Evolutionary conservation across 1,140 invertebrate species (phyloP).

Genomic region (Panagrolaimus sp.): DNA sequence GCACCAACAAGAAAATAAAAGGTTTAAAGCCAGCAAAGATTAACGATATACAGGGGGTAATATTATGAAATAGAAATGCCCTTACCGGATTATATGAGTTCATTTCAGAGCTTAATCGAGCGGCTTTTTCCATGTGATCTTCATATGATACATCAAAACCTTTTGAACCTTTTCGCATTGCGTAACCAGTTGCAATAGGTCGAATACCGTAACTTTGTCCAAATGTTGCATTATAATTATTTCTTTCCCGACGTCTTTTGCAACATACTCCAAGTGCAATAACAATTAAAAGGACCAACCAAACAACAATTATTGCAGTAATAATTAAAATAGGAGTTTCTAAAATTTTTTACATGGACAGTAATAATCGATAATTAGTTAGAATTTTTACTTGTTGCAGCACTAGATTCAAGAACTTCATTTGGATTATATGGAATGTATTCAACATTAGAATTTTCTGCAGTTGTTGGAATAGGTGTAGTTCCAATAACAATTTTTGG

Average conservation of each 20-base stretch:
- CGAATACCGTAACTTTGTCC: conserved; percentile 54
- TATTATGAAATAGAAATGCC: conserved; percentile 12
- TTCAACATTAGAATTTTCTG: conserved; percentile 11
- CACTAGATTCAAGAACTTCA: conserved; percentile 26
- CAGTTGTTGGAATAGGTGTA: neutral
- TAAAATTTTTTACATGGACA: conserved; percentile 26
- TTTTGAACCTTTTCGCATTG: conserved; percentile 30
- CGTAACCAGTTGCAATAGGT: conserved; percentile 41
- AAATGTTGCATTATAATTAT: conserved; percentile 50
- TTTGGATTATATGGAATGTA: conserved; percentile 29
- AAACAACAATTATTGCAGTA: conserved; percentile 51
- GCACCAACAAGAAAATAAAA: conserved; percentile 21
- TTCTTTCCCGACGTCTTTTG: conserved; percentile 44
- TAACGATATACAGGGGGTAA: conserved; percentile 13
- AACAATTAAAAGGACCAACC: conserved; percentile 49
- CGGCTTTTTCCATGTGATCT: conserved; percentile 56
- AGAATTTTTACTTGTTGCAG: conserved; percentile 26
- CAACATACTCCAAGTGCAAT: conserved; percentile 55
- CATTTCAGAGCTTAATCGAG: conserved; percentile 43
- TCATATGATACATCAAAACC: conserved; percentile 45
- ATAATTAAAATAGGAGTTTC: conserved; percentile 52
- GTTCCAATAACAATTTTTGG: conserved; percentile 26
- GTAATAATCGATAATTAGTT: conserved; percentile 9
- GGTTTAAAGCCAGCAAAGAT: neutral
- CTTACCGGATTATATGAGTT: conserved; percentile 44